phyloP scores from a whole-genome alignment of 2,888 invertebrate genomes.

The Dione juno region DNA sequence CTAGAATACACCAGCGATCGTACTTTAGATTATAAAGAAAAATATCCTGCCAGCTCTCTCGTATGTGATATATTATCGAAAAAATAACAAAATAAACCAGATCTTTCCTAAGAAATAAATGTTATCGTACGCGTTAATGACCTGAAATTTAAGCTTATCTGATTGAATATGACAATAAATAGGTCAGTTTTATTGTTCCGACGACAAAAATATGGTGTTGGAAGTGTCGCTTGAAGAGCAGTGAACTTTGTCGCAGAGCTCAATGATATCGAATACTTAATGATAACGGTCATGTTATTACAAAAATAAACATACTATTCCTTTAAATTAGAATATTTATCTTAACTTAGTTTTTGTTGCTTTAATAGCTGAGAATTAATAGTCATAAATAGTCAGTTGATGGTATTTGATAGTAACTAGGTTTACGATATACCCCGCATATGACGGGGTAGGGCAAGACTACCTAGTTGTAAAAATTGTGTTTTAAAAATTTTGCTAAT shows the following conservation, averaged over 20 bases:
- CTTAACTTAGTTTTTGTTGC: background rate
- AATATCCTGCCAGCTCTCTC: conserved; percentile 52
- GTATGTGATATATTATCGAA: conserved; percentile 52
- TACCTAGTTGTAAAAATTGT: no score
- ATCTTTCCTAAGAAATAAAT: conserved; percentile 40
- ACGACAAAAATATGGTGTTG: conserved; percentile 65
- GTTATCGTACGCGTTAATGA: conserved; percentile 72
- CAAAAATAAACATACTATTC: background rate
- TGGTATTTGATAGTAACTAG: no score
- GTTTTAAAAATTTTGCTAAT: no score
- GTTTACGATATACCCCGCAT: no score
- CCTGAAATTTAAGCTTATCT: conserved; percentile 72
- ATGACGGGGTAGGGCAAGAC: no score
- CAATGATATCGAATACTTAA: conserved; percentile 37
- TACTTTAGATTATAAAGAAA: conserved; percentile 63
- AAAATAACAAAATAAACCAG: conserved; percentile 42
- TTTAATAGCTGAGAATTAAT: no score
- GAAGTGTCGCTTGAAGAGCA: conserved; percentile 58
- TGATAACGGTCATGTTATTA: conserved; percentile 17
- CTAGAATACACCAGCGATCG: conserved; percentile 52
- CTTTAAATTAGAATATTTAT: background rate
- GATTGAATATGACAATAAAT: conserved; percentile 71
- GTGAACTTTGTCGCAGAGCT: conserved; percentile 54
- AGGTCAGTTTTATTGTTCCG: conserved; percentile 73
- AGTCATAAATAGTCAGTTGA: no score